A percentile compares a stretch with the other conserved stretches of the same genome.
phyloP scores from a whole-genome alignment of 2,888 invertebrate genomes.

The Argynnis bischoffii region DNA sequence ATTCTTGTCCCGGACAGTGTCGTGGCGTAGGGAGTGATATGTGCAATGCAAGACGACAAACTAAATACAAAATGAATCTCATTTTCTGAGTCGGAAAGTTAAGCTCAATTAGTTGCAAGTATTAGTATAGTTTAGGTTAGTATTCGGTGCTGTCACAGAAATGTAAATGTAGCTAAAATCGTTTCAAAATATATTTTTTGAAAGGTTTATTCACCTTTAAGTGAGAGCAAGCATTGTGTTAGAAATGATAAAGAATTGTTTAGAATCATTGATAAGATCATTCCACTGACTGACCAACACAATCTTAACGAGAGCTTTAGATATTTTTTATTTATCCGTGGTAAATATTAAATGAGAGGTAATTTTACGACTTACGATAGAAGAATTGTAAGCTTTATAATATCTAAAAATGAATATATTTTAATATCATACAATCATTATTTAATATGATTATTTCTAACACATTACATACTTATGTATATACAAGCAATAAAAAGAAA shows the following conservation, averaged over 20 bases:
- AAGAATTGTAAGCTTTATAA: too few relatives aligned
- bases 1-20: not conserved
- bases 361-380: too few relatives aligned
- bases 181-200: not conserved
- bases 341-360: too few relatives aligned
- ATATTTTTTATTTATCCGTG: too few relatives aligned
- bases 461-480: too few relatives aligned
- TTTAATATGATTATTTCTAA: too few relatives aligned
- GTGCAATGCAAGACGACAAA: slow-evolving; percentile 29
- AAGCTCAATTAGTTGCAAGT: slow-evolving; percentile 41
- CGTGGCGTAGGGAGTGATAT: slow-evolving; percentile 5
- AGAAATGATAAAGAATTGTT: too few relatives aligned
- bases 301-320: too few relatives aligned
- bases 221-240: not conserved
- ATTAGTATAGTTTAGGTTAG: slow-evolving; percentile 30
- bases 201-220: not conserved
- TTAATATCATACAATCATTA: too few relatives aligned
- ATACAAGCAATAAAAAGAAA: too few relatives aligned
- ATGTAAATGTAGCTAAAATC: not conserved
- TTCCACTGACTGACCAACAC: too few relatives aligned
- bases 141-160: slow-evolving; percentile 19
- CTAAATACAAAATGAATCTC: slow-evolving; percentile 36
- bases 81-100: slow-evolving; percentile 17
- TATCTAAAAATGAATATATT: not conserved
- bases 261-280: too few relatives aligned